A percentile compares a stretch with the other conserved stretches of the same genome.
Evolutionary conservation across 2,113 vertebrate genomes (phyloP).

Genomic region (Turnix velox): DNA sequence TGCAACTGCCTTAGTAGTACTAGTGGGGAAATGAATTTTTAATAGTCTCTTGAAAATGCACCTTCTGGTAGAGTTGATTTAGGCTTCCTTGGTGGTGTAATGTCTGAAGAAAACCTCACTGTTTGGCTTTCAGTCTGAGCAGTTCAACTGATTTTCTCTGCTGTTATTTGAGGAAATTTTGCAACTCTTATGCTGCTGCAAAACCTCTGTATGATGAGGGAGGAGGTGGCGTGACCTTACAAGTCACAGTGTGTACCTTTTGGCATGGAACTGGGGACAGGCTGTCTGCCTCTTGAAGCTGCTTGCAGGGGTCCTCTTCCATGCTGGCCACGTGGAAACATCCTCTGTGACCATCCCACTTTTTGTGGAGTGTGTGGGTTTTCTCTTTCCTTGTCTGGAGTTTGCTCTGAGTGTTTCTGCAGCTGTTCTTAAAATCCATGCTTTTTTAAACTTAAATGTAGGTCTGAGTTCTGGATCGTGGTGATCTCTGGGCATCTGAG

Average conservation of each 20-base stretch:
- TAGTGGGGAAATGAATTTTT: neutral
- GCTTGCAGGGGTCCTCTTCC: neutral
- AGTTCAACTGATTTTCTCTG: neutral
- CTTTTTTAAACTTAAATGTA: neutral
- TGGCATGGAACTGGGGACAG: accelerated
- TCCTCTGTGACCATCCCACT: neutral
- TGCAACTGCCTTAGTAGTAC: neutral
- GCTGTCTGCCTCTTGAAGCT: neutral
- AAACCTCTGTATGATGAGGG: neutral
- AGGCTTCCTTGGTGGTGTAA: neutral
- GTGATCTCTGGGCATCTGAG: neutral
- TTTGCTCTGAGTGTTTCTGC: neutral
- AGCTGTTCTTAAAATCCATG: neutral
- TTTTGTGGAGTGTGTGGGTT: neutral
- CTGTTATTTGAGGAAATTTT: neutral
- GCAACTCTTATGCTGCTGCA: neutral
- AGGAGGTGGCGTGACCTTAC: neutral
- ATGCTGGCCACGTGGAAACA: neutral
- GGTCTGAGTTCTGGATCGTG: neutral
- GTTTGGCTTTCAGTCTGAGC: neutral
- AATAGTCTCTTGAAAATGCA: neutral
- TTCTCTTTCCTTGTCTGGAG: neutral
- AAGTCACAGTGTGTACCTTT: neutral
- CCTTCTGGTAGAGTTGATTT: neutral
- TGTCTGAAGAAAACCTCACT: neutral